Evolutionary conservation across 2,888 invertebrate genomes (phyloP), one percentile per base, ranked within the genome.

Genomic region (Caprella mutica): DNA sequence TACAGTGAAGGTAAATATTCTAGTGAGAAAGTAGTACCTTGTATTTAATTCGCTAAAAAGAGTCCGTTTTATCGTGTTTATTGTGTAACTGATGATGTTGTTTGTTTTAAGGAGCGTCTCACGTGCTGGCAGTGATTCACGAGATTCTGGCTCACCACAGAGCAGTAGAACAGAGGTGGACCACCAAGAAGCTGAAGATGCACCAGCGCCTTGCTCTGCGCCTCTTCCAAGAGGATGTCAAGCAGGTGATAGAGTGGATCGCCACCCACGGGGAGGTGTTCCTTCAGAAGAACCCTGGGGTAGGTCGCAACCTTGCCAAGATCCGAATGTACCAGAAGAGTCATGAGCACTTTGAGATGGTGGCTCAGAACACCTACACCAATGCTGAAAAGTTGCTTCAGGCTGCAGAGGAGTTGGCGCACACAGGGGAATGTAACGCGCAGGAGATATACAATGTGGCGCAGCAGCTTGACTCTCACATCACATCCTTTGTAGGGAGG

Each of bases 331-430:
- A 96, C 72, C 94, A 96, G 76, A 94, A 94, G 76, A 94, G 93
- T 72, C 96, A 97, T 72, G 92, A 94, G 74, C 94, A 96, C 75
- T 97, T 97, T 72, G 96, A 97, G 77, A 92, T 91, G 74, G 96
- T 97, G 61, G 94, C 94, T 48, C 77, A 93, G 84, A 97, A 97
- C 71, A 97, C 97, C 2, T 96, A 97, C 71, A 94, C 94, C 58
- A 97, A 97, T 77, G 96, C 96, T 0, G 94, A 96, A 72, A 97
- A 97, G 75, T 76, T 97, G 43, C 77, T 97, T 50, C 85, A 91
- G 0, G 96, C 96, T 0, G 96, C 96, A 0, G 93, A 94, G 70
- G 96, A 96, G 73, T 75, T 97, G 67, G 94, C 94, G 0, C 83
- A 89, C 62, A 91, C 93, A 1, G 94, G 96, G 24, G 96, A 96